A percentile compares a stretch with the other conserved stretches of the same genome.
Evolutionary conservation across 2,797 vertebrate genomes (phyloP).

Genomic region (Syngnathus rostellatus): DNA sequence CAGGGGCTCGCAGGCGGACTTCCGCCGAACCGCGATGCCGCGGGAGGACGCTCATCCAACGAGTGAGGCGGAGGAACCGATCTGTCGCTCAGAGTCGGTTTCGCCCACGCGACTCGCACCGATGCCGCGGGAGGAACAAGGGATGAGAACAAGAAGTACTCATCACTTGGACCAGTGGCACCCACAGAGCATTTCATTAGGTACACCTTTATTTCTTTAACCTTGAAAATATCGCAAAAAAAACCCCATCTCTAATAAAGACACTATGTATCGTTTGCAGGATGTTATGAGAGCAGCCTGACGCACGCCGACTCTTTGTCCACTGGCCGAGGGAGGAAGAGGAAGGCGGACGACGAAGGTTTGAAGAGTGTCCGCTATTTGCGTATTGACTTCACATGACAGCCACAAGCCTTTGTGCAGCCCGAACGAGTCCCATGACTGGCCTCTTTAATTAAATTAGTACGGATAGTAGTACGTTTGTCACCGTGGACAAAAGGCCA

Average conservation of each 20-base stretch:
- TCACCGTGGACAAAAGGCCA: conserved; percentile 14
- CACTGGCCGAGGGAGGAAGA: conserved; percentile 54
- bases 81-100: conserved; percentile 16
- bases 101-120: conserved; percentile 20
- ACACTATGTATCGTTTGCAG: conserved; percentile 21
- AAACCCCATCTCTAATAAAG: not conserved
- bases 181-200: not conserved
- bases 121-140: conserved; percentile 13
- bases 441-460: conserved; percentile 42
- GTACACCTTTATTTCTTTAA: not conserved
- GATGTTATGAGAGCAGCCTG: conserved; percentile 9
- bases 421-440: conserved; percentile 49
- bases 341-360: conserved; percentile 69
- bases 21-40: conserved; percentile 12
- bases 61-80: conserved; percentile 31
- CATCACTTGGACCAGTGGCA: conserved; percentile 4
- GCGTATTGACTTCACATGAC: conserved; percentile 34
- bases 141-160: conserved; percentile 11
- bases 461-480: not conserved
- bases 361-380: conserved; percentile 24
- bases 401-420: conserved; percentile 5
- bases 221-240: too few relatives aligned
- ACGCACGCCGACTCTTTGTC: conserved; percentile 13
- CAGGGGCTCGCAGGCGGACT: conserved; percentile 28
- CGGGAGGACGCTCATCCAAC: conserved; percentile 5